These are phyloP conservation scores for Ctenopoma kingsleyae DNA, from an alignment of 2,797 vertebrate genomes.

Conservation along the genomic window DNA sequence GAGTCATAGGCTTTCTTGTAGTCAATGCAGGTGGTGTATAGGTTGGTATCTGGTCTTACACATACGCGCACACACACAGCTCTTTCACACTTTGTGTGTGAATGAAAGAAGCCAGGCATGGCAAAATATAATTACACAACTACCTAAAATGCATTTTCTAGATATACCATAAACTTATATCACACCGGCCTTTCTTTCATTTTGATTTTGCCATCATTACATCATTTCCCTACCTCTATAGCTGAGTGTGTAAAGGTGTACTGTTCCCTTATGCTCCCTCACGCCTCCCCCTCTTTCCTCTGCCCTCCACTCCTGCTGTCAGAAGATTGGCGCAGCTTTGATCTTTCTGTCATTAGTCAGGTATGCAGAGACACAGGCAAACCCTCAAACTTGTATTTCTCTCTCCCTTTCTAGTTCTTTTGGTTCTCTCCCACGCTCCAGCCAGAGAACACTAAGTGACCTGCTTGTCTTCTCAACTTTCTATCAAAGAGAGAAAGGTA, in stretches of 20 bases:
- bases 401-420: slow-evolving; percentile 47
- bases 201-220: slow-evolving; percentile 5
- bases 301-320: slow-evolving; percentile 75
- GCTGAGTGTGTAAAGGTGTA: slow-evolving; percentile 42
- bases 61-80: no score
- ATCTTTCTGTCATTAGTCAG: slow-evolving; percentile 87
- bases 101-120: no score
- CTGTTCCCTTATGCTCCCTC: slow-evolving; percentile 35
- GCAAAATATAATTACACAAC: no score
- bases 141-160: no score
- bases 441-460: slow-evolving; percentile 65
- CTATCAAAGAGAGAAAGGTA: slow-evolving; percentile 63
- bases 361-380: slow-evolving; percentile 78
- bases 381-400: slow-evolving; percentile 57
- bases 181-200: background rate
- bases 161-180: background rate
- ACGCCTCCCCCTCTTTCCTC: slow-evolving; percentile 1
- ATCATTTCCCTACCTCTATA: slow-evolving; percentile 7
- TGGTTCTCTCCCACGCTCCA: slow-evolving; percentile 72
- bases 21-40: no score
- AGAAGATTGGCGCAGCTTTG: slow-evolving; percentile 76
- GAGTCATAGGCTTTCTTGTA: no score
- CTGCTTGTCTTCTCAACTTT: slow-evolving; percentile 75
- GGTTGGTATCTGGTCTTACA: no score
- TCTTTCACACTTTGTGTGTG: no score